Evolutionary conservation across 2,888 invertebrate species (phyloP).

Genomic region (Diarsia dahlii): DNA sequence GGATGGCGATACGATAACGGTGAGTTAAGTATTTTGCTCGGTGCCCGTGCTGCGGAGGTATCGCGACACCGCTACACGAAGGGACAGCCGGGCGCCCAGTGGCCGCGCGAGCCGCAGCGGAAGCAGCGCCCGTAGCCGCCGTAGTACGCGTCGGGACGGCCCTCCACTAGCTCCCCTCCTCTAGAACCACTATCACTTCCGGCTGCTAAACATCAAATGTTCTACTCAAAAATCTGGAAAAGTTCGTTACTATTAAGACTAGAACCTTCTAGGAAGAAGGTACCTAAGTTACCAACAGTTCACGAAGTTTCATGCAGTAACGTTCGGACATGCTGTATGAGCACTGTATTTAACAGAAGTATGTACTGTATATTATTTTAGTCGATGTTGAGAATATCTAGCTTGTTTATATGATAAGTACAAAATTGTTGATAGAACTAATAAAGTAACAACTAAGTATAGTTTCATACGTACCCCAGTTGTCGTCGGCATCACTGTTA

Average conservation of each 20-base stretch:
- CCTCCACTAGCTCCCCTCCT: conserved; percentile 71
- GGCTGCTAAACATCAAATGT: conserved; percentile 59
- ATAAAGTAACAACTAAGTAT: background rate
- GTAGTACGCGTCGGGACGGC: conserved; percentile 85
- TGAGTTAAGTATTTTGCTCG: conserved; percentile 37
- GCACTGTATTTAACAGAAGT: background rate
- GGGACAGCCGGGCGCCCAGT: conserved; percentile 89
- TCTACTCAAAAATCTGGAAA: conserved; percentile 53
- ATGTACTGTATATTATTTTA: conserved; percentile 13
- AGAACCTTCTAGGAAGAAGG: conserved; percentile 32
- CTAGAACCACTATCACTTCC: conserved; percentile 50
- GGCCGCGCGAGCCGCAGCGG: conserved; percentile 88
- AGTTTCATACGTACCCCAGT: conserved; percentile 40
- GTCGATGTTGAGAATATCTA: background rate
- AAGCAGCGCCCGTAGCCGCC: conserved; percentile 92
- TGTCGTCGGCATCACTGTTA: conserved; percentile 45
- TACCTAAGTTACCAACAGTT: background rate
- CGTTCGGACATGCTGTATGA: background rate
- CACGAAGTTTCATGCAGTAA: conserved; percentile 17
- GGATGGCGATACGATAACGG: conserved; percentile 44
- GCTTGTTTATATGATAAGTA: background rate
- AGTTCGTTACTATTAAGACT: conserved; percentile 17
- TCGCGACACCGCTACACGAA: conserved; percentile 49
- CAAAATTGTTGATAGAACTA: background rate
- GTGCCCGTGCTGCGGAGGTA: conserved; percentile 36